Percentiles rank a stretch among this genome's conserved stretches.
These are phyloP conservation scores for Chinchilla lanigera DNA, from an alignment of 2,113 vertebrate species.

Conservation along the genomic window DNA sequence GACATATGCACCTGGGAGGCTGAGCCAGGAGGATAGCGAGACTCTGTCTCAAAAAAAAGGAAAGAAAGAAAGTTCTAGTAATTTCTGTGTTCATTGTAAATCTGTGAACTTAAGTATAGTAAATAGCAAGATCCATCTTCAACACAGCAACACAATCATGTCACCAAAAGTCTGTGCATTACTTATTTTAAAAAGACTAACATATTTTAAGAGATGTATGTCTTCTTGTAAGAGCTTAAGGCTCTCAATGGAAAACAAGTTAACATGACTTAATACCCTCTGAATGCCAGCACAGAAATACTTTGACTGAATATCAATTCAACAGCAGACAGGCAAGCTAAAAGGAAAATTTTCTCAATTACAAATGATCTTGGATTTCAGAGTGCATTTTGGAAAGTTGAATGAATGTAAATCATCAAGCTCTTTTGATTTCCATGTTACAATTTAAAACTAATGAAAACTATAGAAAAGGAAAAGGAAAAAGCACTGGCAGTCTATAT, in stretches of 20 bases:
- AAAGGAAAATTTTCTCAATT: neutral
- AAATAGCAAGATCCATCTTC: neutral
- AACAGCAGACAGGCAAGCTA: neutral
- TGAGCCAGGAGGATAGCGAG: neutral
- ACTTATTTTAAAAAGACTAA: constrained; percentile 44
- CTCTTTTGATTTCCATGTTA: neutral
- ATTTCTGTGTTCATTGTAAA: neutral
- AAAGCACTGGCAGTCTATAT: neutral
- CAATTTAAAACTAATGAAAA: neutral
- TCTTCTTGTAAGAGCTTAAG: neutral
- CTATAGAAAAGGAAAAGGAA: neutral
- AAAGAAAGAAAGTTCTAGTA: neutral
- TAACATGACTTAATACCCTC: neutral
- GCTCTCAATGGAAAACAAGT: neutral
- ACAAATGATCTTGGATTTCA: neutral
- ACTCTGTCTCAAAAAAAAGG: neutral
- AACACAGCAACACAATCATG: neutral
- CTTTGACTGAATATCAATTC: neutral
- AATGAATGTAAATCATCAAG: neutral
- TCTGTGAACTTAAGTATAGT: neutral
- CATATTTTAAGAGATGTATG: neutral
- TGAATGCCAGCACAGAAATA: neutral
- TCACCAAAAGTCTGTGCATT: neutral
- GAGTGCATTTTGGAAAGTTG: neutral
- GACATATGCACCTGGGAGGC: neutral